Conservation (phyloP, 2,113 vertebrate species). For the Callopanchax toddi region DNA sequence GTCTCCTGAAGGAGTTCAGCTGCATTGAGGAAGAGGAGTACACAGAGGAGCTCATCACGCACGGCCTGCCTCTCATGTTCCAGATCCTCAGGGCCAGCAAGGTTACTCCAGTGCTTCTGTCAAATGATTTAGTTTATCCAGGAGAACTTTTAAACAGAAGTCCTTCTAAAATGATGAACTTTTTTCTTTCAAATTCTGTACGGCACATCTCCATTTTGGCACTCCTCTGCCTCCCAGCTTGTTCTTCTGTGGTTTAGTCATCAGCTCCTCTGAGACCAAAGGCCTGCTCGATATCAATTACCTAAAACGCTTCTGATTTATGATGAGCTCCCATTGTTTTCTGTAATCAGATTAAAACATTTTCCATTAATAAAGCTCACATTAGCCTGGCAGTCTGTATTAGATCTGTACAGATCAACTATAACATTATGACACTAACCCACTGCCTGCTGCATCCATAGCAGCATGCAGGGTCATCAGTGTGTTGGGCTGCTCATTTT, state of each 20-base stretch:
- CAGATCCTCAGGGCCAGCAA: slow-evolving; percentile 97
- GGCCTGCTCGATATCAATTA: slow-evolving; percentile 48
- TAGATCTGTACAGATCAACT: slow-evolving; percentile 1
- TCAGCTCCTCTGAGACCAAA: slow-evolving; percentile 21
- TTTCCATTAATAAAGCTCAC: slow-evolving; percentile 37
- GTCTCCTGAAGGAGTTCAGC: slow-evolving; percentile 95
- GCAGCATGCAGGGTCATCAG: no score
- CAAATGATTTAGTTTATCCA: no score
- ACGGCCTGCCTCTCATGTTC: slow-evolving; percentile 94
- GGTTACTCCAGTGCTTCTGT: slow-evolving; percentile 72
- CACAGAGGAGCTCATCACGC: slow-evolving; percentile 91
- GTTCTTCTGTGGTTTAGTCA: slow-evolving; percentile 1
- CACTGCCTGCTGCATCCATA: no score
- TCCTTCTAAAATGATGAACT: neutral
- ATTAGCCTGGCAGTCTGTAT: slow-evolving; percentile 19
- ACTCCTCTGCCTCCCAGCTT: neutral
- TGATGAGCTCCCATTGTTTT: slow-evolving; percentile 13
- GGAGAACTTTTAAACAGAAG: neutral
- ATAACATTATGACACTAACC: neutral
- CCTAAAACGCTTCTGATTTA: slow-evolving; percentile 40
- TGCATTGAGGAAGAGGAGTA: slow-evolving; percentile 97
- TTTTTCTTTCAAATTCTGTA: neutral
- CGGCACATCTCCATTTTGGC: neutral
- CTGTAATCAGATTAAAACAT: slow-evolving; percentile 20
- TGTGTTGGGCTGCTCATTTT: no score